Evolutionary conservation across 1,140 invertebrate genomes (phyloP).

Genomic region (Bombyx mandarina): DNA sequence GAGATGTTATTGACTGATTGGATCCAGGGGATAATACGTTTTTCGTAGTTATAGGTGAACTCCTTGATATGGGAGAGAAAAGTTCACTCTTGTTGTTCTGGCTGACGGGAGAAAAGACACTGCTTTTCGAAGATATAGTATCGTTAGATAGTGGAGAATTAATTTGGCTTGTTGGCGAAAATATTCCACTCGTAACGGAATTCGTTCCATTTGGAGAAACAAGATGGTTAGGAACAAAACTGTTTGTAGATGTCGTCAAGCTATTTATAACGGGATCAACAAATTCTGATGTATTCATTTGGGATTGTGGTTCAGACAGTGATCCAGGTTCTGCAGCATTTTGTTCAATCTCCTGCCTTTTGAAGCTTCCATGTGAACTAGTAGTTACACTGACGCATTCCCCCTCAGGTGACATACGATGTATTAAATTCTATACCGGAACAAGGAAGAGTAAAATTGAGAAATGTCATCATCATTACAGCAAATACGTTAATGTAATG

Average conservation of each 20-base stretch:
- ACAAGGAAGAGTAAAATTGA: conserved; percentile 48
- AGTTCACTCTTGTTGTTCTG: conserved; percentile 68
- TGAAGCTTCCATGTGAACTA: conserved; percentile 66
- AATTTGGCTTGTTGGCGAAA: conserved; percentile 70
- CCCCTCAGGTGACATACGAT: conserved; percentile 68
- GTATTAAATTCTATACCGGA: conserved; percentile 66
- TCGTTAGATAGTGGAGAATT: conserved; percentile 69
- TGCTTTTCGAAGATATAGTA: conserved; percentile 68
- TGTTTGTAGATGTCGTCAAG: conserved; percentile 50
- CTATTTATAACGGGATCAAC: conserved; percentile 56
- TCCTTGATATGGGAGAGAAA: conserved; percentile 63
- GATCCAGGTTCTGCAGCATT: conserved; percentile 48
- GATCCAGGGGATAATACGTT: conserved; percentile 64
- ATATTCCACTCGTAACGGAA: conserved; percentile 70
- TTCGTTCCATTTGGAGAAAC: conserved; percentile 71
- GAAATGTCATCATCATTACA: conserved; percentile 13
- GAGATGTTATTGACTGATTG: conserved; percentile 66
- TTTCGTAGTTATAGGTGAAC: conserved; percentile 59
- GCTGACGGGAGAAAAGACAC: conserved; percentile 65
- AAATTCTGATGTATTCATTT: conserved; percentile 56
- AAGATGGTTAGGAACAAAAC: conserved; percentile 63
- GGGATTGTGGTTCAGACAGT: conserved; percentile 53
- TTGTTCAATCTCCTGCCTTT: conserved; percentile 56
- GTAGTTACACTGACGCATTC: conserved; percentile 67
- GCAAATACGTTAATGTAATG: conserved; percentile 9